Base-by-base conservation (phyloP, 2,113 vertebrate species). In the Gallinago undulata region DNA sequence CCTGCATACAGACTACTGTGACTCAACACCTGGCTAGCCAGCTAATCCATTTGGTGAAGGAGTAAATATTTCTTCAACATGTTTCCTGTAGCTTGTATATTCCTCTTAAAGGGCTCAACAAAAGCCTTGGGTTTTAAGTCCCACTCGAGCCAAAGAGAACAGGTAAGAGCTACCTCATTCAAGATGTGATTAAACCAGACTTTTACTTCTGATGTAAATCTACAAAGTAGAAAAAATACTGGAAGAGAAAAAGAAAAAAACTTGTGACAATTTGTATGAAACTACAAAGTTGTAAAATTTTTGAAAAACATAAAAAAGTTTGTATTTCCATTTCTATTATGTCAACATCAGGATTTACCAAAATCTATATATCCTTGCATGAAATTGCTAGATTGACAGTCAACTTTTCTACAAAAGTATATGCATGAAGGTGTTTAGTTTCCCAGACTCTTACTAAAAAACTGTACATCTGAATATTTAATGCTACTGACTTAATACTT, bases 261-360 rank as follows among this genome's bases (percentile, higher is more conserved):
- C 21, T 13, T 72, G 53, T 51, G 75, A 90, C 50, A 93, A 89
- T 39, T 91, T 53, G 67, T 94, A 92, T 80, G 92, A 94, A 95
- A 97, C 80, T 94, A 91, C 69, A 90, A 89, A 95, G 96, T 96
- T 95, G 91, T 92, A 97, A 97, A 97, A 94, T 87, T 95, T 81
- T 95, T 90, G 37, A 89, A 90, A 97, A 82, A 87, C 87, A 96
- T 94, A 97, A 73, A 98, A 97, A 97, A 95, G 28, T 91, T 93
- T 64, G 74, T 95, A 90, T 93, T 96, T 94, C 89, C 88, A 94
- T 82, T 97, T 95, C 73, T 90, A 60, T 95, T 96, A 97, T 11
- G 31, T 95, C 80, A 96, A 80, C 81, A 79, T 95, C 76, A 96
- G 80, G 43, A 57, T 95, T 95, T 97, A 97, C 90, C 93, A 97